Percentiles rank a stretch among this genome's conserved stretches.
phyloP scores from a whole-genome alignment of 2,888 invertebrate genomes.

The Drosophila prolongata region DNA sequence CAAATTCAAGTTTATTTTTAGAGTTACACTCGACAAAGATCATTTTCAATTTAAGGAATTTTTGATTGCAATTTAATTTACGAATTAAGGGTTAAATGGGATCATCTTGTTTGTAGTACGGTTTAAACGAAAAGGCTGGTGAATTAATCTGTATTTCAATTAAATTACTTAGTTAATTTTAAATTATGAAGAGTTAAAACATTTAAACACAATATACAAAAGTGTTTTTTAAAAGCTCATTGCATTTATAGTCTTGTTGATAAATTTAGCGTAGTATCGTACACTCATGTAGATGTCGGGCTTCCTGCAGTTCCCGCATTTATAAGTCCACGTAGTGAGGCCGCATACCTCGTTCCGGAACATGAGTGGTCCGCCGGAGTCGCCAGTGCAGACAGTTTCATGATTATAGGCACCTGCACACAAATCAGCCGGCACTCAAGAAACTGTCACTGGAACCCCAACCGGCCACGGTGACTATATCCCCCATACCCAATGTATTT shows the following conservation, averaged over 20 bases:
- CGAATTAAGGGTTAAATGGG: no score
- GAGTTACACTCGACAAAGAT: no score
- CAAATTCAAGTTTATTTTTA: neutral
- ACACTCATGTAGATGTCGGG: neutral
- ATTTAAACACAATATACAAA: no score
- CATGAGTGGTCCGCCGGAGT: slow-evolving; percentile 4
- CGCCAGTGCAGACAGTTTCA: neutral
- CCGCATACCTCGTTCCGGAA: neutral
- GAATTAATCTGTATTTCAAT: no score
- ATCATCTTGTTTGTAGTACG: no score
- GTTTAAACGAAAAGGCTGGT: no score
- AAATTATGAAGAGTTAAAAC: no score
- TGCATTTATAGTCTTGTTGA: neutral
- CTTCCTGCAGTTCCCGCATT: neutral
- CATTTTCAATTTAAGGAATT: no score
- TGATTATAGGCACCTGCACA: neutral
- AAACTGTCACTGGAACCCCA: neutral
- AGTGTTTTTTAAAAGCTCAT: neutral
- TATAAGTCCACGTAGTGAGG: neutral
- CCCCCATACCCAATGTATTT: slow-evolving; percentile 7
- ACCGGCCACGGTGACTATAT: slow-evolving; percentile 12
- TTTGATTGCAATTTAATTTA: no score
- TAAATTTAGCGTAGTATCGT: neutral
- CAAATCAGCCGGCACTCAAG: neutral
- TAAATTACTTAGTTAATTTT: no score